Evolutionary conservation across 2,888 invertebrate species (phyloP), one percentile per base, ranked within the genome.

Genomic region (Germaria angustata): DNA sequence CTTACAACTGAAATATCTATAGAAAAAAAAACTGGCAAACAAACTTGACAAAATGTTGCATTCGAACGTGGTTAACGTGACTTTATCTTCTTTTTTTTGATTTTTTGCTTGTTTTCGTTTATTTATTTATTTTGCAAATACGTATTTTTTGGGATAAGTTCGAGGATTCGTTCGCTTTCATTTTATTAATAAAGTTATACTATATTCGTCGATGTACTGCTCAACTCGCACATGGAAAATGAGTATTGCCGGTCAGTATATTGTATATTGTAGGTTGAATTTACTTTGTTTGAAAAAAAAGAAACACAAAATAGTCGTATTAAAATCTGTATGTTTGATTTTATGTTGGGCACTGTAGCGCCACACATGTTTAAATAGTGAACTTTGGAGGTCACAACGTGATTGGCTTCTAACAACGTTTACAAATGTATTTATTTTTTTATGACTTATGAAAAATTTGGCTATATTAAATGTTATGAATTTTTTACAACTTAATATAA

Each of bases 61-160:
- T 86, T 87, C 86, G 88, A 87, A 89, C 89, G 89, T 89, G 89
- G 87, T 87, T 90, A 88, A 89, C 89, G 90, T 89, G 89, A 89
- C 87, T 87, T 84, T 86, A 86, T 85, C 55, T 80, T 82, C 72
- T 49, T 69, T 78, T 79, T 59, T 51, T 66, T 24, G 22, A 41
- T 41, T 39, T 41, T 8, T 51, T 32, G 8, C 66, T 49, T 6
- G n/a, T 39, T 41, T 57, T 41, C n/a, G 13, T 57, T 57, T 66
- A 13, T 51, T 68, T 69, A n/a, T 28, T 69, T n/a, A n/a, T n/a
- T 68, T 57, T 49, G 13, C 59, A 51, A 59, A 44, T 17, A 44
- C 66, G 36, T 24, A 63, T 75, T 28, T 3, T 80, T 73, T 57
- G 55, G 66, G 65, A 51, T 63, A 59, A 57, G 68, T 59, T 72